phyloP scores from a whole-genome alignment of 2,888 invertebrate genomes.

The Eilema sororculum region DNA sequence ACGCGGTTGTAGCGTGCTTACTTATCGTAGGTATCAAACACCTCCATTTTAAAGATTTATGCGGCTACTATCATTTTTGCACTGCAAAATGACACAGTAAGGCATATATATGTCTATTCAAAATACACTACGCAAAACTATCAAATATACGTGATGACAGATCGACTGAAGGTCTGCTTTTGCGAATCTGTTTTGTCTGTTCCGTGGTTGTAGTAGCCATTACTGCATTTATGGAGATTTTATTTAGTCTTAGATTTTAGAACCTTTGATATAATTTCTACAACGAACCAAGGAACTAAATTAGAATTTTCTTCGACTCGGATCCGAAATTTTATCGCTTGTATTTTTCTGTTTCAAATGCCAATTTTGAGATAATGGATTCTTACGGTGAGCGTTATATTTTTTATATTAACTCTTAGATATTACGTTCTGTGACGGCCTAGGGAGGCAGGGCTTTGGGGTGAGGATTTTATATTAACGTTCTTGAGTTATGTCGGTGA shows the following conservation, averaged over 20 bases:
- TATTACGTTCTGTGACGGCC: conserved; percentile 6
- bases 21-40: no score
- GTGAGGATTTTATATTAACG: neutral
- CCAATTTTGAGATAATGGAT: conserved; percentile 18
- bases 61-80: no score
- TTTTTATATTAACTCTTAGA: conserved; percentile 8
- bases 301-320: conserved; percentile 1
- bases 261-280: conserved; percentile 13
- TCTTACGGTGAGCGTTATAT: conserved; percentile 6
- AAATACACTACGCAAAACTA: no score
- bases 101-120: no score
- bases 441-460: neutral
- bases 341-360: conserved; percentile 12
- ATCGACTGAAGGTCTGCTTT: no score
- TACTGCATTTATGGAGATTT: no score
- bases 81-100: no score
- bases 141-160: no score
- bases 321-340: conserved; percentile 12
- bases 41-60: no score
- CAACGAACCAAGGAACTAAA: neutral
- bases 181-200: no score
- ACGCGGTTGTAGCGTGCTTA: no score
- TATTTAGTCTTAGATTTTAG: neutral
- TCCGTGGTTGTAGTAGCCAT: no score
- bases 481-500: neutral